Evolutionary conservation across 1,140 invertebrate genomes (phyloP).

Genomic region (Penaeus chinensis): DNA sequence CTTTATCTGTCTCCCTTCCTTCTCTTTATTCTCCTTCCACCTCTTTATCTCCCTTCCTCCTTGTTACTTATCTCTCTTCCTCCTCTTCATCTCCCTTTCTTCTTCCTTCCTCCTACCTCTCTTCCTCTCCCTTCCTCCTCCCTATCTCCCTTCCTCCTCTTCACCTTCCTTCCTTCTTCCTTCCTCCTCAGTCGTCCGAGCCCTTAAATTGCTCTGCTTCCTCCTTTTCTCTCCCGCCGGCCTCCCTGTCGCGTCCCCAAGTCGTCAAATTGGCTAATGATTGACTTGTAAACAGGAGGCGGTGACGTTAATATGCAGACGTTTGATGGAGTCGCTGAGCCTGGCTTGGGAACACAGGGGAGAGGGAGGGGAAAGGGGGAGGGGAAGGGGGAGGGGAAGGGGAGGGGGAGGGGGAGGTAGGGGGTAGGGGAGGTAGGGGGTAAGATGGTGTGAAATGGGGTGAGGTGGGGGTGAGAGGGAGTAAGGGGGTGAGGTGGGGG

Average conservation of each 20-base stretch:
- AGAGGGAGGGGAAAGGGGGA: no score
- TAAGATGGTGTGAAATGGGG: background rate
- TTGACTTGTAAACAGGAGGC: conserved; percentile 39
- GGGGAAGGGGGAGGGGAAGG: background rate
- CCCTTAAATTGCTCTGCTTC: no score
- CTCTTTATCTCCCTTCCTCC: no score
- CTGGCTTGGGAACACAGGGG: background rate
- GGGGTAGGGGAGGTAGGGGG: background rate
- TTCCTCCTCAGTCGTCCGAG: no score
- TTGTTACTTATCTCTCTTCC: no score
- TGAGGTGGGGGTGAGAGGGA: background rate
- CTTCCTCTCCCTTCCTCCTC: no score
- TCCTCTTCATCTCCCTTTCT: no score
- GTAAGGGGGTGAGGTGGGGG: background rate
- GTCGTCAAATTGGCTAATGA: conserved; percentile 37
- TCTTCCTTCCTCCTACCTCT: no score
- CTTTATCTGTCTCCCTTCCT: no score
- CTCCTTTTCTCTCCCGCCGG: background rate
- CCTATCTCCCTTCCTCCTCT: no score
- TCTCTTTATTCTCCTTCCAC: no score
- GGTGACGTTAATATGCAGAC: conserved; percentile 31
- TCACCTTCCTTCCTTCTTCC: no score
- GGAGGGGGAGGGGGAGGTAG: background rate
- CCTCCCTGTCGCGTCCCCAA: background rate
- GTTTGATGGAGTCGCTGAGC: conserved; percentile 19